Conservation (phyloP, 37 sponge, comb jelly and placozoan species). For the Aphrocallistes beatrix region DNA sequence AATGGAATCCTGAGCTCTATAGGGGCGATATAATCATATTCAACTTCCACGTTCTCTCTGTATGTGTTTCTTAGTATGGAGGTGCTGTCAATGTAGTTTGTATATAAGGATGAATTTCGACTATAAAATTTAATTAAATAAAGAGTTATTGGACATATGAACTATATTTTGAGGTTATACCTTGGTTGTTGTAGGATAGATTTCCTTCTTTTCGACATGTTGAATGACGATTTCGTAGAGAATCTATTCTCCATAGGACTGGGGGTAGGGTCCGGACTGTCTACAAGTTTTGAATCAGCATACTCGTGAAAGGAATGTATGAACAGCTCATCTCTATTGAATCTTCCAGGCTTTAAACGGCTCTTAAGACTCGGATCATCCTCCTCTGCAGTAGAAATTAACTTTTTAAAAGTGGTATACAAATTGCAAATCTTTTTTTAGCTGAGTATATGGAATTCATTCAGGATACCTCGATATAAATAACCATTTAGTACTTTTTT, state of each 20-base stretch:
- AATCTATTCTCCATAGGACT: not conserved
- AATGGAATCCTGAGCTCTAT: not conserved
- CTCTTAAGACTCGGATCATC: not conserved
- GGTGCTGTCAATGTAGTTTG: not conserved
- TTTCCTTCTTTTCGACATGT: conserved; percentile 2
- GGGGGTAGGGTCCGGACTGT: not conserved
- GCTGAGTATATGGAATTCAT: too few species aligned
- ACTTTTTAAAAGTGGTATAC: too few species aligned
- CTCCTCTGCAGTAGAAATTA: too few species aligned
- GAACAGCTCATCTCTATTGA: not conserved
- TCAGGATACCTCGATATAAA: too few species aligned
- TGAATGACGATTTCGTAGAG: not conserved
- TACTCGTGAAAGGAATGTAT: conserved; percentile 10
- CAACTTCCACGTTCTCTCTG: not conserved
- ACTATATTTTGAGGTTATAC: too few species aligned
- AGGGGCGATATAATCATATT: not conserved
- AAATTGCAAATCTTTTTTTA: too few species aligned
- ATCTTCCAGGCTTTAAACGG: not conserved
- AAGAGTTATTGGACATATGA: too few species aligned
- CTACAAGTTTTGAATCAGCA: not conserved
- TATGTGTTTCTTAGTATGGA: not conserved
- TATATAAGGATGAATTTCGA: not conserved
- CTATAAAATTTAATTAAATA: too few species aligned
- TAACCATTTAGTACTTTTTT: too few species aligned
- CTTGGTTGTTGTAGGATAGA: not conserved